Base-by-base conservation (phyloP, 2,797 vertebrate species). In the Microtus obscurus region DNA sequence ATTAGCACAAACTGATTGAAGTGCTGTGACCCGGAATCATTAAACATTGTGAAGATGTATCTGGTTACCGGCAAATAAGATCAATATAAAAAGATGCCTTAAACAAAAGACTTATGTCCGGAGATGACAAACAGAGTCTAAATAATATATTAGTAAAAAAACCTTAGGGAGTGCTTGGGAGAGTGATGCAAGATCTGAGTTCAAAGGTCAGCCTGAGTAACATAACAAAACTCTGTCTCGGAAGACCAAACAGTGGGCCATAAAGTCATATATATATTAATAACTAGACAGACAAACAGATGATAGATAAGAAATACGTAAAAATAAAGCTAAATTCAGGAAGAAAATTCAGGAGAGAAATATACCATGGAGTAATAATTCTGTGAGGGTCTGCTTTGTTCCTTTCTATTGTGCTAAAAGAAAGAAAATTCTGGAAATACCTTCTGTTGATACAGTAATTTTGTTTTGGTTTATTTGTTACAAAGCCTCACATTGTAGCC, bases 381-480 rank as follows among this genome's bases (percentile, higher is more conserved):
- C 1, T 56, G 7, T 73, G 6, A 91, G 87, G 16, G 91, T 61
- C 14, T 37, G 34, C 53, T 93, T 86, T 37, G 5, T 11, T 90
- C 5, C 25, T 6, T 27, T 77, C 61, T 59, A 37, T 12, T 59
- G 65, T 74, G 87, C 37, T 37, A 67, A 87, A 31, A 29, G 34
- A 67, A 86, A 63, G 37, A 90, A 89, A 71, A 40, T 67, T 74
- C 86, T 81, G 83, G 80, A 96, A 89, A 80, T 85, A n/a, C 53
- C 51, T 89, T 87, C 71, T 92, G n/a, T 14, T 48, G 45, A 19
- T 67, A 51, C 4, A 51, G 31, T 25, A 51, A 17, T 67, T 83
- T 59, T 59, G 79, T 29, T 51, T 61, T 27, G n/a, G n/a, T 81
- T 29, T 81, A 51, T 83, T 40, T 45, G 40, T 40, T 34, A 65